Evolutionary conservation across 2,888 invertebrate genomes (phyloP).

Genomic region (Pseudococcus jackbeardsleyi): DNA sequence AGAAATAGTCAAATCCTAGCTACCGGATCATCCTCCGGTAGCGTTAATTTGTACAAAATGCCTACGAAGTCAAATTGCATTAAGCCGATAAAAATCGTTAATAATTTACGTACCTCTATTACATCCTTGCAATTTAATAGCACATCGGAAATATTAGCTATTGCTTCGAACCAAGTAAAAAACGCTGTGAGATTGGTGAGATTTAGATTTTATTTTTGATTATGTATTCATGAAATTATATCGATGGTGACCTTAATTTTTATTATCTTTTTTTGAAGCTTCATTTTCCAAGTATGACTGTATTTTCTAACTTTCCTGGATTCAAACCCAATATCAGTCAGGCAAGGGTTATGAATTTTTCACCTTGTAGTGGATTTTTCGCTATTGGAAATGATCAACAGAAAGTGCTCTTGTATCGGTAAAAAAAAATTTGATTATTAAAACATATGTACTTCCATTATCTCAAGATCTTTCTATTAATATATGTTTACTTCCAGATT

Average conservation of each 20-base stretch:
- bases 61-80: conserved; percentile 68
- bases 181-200: conserved; percentile 80
- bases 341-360: conserved; percentile 79
- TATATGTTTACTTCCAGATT: conserved; percentile 69
- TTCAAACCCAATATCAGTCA: conserved; percentile 73
- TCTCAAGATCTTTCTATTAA: background rate
- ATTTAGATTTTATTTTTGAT: background rate
- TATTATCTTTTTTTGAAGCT: conserved; percentile 71
- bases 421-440: conserved; percentile 10
- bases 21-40: conserved; percentile 89
- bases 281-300: conserved; percentile 85
- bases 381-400: conserved; percentile 81
- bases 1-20: conserved; percentile 84
- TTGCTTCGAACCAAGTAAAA: conserved; percentile 78
- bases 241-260: background rate
- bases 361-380: conserved; percentile 88
- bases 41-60: conserved; percentile 90
- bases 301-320: conserved; percentile 87
- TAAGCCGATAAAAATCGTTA: conserved; percentile 76
- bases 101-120: conserved; percentile 86
- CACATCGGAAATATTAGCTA: conserved; percentile 85
- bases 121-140: conserved; percentile 84
- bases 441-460: too few species aligned
- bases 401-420: conserved; percentile 82
- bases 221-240: background rate